A percentile compares a stretch with the other conserved stretches of the same genome.
phyloP scores from a whole-genome alignment of 1,140 invertebrate genomes.

The Calephelis nemesis region DNA sequence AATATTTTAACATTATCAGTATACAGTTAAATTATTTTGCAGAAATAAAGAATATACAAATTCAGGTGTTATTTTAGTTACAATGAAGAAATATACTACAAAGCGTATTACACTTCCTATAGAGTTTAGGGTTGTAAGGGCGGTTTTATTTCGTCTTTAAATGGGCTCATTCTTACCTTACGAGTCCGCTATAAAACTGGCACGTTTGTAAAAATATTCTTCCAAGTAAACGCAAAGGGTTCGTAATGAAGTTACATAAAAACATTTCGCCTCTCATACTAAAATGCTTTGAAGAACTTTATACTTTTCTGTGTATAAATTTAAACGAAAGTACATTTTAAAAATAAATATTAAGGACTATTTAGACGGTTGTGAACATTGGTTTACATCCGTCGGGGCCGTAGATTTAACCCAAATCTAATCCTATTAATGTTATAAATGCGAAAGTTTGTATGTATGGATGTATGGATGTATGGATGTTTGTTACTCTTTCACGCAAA shows the following conservation, averaged over 20 bases:
- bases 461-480: no score
- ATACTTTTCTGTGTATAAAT: no score
- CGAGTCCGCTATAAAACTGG: conserved; percentile 8
- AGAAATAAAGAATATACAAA: neutral
- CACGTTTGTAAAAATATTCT: conserved; percentile 18
- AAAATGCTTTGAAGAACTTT: conserved; percentile 3
- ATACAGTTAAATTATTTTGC: no score
- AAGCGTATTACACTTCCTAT: conserved; percentile 12
- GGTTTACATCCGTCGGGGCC: no score
- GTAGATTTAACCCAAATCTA: no score
- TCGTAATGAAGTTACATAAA: conserved; percentile 16
- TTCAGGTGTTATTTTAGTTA: neutral
- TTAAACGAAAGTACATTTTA: no score
- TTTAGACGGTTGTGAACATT: no score
- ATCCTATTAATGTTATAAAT: no score
- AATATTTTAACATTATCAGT: no score
- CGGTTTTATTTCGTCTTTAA: conserved; percentile 8
- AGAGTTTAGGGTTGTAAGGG: conserved; percentile 16
- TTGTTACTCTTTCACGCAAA: no score
- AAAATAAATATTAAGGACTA: no score
- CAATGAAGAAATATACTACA: conserved; percentile 1
- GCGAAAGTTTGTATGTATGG: no score
- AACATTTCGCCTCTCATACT: conserved; percentile 10
- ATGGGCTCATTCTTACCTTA: conserved; percentile 12
- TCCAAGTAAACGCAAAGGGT: neutral